These are phyloP conservation scores for Pteromalus puparum DNA, from an alignment of 1,140 invertebrate genomes.

Conservation along the genomic window DNA sequence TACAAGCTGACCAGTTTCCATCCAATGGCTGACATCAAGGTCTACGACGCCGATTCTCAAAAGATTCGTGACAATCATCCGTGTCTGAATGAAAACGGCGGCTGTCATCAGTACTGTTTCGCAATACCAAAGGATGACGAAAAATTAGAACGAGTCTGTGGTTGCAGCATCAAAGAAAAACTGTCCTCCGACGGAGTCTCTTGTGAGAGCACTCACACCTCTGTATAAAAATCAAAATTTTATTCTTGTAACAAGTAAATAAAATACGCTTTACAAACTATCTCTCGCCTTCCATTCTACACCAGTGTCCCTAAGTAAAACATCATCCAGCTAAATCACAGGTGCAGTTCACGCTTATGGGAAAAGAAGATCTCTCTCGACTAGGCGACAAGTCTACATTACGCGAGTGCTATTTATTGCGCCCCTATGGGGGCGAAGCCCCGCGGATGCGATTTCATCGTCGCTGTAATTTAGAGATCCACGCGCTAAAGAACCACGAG, in stretches of 20 bases:
- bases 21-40: background rate
- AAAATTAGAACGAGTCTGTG: background rate
- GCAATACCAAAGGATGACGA: background rate
- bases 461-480: conserved; percentile 31
- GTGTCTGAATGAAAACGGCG: background rate
- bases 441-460: conserved; percentile 20
- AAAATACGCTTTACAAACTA: too few relatives aligned
- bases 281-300: too few relatives aligned
- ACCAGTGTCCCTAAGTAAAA: background rate
- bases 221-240: background rate
- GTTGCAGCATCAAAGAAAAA: background rate
- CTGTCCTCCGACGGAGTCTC: background rate
- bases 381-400: background rate
- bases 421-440: background rate
- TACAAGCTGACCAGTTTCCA: background rate
- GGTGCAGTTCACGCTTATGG: background rate
- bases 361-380: background rate
- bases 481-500: background rate
- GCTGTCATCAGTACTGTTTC: background rate
- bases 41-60: background rate
- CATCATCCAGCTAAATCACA: background rate
- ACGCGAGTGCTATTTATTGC: conserved; percentile 35
- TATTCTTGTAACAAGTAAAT: background rate
- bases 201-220: too few relatives aligned
- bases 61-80: background rate